Evolutionary conservation across 2,113 vertebrate species (phyloP).

Genomic region (Ahaetulla prasina): DNA sequence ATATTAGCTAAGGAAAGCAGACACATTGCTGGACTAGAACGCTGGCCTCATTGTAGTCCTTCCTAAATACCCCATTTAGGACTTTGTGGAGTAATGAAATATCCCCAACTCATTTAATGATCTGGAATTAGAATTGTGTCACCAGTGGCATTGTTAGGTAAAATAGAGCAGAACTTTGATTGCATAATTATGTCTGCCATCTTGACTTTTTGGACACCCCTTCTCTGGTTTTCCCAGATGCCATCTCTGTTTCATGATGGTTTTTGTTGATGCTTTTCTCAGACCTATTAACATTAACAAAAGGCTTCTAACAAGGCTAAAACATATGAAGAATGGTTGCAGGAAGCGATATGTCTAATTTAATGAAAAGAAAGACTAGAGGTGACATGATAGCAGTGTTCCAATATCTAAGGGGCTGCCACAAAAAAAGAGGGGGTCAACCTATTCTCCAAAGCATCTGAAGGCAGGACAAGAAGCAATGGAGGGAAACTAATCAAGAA

Average conservation of each 20-base stretch:
- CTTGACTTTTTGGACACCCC: not conserved
- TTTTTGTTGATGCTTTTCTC: not conserved
- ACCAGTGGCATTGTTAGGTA: not conserved
- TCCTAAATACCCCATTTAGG: not conserved
- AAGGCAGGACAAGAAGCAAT: no score
- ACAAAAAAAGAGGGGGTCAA: no score
- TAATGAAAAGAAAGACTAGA: no score
- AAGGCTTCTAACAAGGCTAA: not conserved
- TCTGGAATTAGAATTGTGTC: not conserved
- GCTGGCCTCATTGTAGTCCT: not conserved
- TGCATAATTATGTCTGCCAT: not conserved
- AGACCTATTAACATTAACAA: not conserved
- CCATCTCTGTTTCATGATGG: not conserved
- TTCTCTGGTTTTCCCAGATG: not conserved
- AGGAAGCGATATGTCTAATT: not conserved
- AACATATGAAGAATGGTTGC: not conserved
- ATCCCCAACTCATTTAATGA: not conserved
- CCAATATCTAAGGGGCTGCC: no score
- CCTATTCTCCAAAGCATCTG: no score
- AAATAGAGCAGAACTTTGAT: not conserved
- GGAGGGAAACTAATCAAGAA: no score
- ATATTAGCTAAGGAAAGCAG: not conserved
- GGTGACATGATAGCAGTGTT: no score
- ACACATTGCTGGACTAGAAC: not conserved
- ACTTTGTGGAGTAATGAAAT: not conserved